Percentiles rank a stretch among this genome's conserved stretches.
Conservation (phyloP, 2,113 vertebrate genomes). For the Laticauda laticaudata region DNA sequence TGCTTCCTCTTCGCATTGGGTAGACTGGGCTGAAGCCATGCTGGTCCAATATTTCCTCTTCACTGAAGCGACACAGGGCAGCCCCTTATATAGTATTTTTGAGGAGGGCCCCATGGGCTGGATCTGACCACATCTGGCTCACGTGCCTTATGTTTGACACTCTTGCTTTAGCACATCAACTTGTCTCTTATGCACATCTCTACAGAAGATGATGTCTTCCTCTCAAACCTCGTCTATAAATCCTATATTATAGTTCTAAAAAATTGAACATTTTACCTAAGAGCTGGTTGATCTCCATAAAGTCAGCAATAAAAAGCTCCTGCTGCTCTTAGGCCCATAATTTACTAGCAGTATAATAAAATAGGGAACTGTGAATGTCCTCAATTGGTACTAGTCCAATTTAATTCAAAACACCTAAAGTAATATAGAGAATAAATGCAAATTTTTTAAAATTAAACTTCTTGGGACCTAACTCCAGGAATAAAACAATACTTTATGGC, state of each 20-base stretch:
- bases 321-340: not conserved
- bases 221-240: conserved; percentile 11
- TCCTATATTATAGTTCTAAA: not conserved
- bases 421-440: not conserved
- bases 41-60: too few species aligned
- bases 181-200: not conserved
- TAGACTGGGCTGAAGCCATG: too few species aligned
- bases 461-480: not conserved
- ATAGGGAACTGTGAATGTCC: not conserved
- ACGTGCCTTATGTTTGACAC: too few species aligned
- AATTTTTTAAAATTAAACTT: not conserved
- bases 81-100: too few species aligned
- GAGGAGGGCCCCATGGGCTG: too few species aligned
- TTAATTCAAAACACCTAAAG: not conserved
- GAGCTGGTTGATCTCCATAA: not conserved
- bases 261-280: not conserved
- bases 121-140: too few species aligned
- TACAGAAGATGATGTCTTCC: not conserved
- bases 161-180: not conserved
- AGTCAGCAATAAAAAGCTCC: not conserved
- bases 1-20: too few species aligned
- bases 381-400: not conserved
- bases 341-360: not conserved
- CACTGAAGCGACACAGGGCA: too few species aligned
- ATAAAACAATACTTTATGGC: not conserved